These are phyloP conservation scores for Octopus sinensis DNA, from an alignment of 1,140 invertebrate genomes.

Conservation along the genomic window DNA sequence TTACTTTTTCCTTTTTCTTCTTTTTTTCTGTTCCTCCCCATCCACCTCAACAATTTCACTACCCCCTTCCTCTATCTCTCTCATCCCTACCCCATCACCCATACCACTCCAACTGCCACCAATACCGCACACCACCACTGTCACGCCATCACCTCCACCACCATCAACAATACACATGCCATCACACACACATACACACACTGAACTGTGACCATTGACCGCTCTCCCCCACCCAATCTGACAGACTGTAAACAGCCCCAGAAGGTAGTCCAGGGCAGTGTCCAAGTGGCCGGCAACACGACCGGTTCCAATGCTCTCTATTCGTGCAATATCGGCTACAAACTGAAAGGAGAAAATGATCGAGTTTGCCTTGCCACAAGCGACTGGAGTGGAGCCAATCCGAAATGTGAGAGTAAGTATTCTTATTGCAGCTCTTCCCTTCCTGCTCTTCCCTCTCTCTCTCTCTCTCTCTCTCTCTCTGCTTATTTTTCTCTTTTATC, in stretches of 20 bases:
- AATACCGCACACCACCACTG: too few species aligned
- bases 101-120: too few species aligned
- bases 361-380: slow-evolving; percentile 53
- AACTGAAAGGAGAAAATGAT: slow-evolving; percentile 35
- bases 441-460: background rate
- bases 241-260: slow-evolving; percentile 60
- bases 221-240: slow-evolving; percentile 23
- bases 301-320: slow-evolving; percentile 46
- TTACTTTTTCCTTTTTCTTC: too few species aligned
- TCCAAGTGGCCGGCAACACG: slow-evolving; percentile 26
- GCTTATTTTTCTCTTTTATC: background rate
- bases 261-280: slow-evolving; percentile 28
- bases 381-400: slow-evolving; percentile 51
- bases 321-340: slow-evolving; percentile 54
- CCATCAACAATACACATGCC: too few species aligned
- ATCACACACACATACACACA: too few species aligned
- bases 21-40: too few species aligned
- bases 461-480: background rate
- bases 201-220: too few species aligned
- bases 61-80: too few species aligned
- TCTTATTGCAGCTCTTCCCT: background rate
- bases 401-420: slow-evolving; percentile 60
- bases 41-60: too few species aligned
- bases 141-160: too few species aligned
- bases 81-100: too few species aligned